phyloP scores from a whole-genome alignment of 2,113 vertebrate genomes.

The Pygoscelis adeliae region DNA sequence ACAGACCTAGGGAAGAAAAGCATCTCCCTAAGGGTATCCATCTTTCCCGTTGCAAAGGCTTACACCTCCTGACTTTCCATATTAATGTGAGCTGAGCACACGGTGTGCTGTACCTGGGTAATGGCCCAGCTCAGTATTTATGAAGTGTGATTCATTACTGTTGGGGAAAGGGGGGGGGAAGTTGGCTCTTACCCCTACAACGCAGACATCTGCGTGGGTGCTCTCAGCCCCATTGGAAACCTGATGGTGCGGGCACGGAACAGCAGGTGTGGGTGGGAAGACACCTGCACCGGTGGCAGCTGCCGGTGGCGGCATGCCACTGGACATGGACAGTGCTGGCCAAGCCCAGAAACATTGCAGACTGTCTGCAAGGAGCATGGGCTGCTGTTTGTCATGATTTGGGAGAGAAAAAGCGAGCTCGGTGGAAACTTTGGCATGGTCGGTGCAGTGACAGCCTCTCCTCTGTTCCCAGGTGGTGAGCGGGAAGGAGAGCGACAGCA shows the following conservation, averaged over 20 bases:
- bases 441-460: neutral
- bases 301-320: too few relatives aligned
- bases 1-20: neutral
- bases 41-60: neutral
- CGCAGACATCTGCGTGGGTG: fast-evolving
- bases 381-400: neutral
- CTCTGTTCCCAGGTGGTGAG: slow-evolving; percentile 44
- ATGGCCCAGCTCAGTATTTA: fast-evolving
- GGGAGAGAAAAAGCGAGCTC: neutral
- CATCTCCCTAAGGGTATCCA: neutral
- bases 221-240: fast-evolving
- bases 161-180: too few relatives aligned
- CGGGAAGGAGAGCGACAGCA: neutral
- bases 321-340: fast-evolving
- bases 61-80: neutral
- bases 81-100: neutral
- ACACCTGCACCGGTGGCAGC: fast-evolving
- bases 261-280: neutral
- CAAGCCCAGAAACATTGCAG: neutral
- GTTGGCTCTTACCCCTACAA: neutral
- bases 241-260: fast-evolving
- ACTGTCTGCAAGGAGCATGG: fast-evolving
- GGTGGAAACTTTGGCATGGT: fast-evolving
- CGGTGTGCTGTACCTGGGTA: neutral
- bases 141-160: too few relatives aligned